Evolutionary conservation across 2,888 invertebrate species (phyloP), one percentile per base, ranked within the genome.

Genomic region (Aproaerema taeniolella): DNA sequence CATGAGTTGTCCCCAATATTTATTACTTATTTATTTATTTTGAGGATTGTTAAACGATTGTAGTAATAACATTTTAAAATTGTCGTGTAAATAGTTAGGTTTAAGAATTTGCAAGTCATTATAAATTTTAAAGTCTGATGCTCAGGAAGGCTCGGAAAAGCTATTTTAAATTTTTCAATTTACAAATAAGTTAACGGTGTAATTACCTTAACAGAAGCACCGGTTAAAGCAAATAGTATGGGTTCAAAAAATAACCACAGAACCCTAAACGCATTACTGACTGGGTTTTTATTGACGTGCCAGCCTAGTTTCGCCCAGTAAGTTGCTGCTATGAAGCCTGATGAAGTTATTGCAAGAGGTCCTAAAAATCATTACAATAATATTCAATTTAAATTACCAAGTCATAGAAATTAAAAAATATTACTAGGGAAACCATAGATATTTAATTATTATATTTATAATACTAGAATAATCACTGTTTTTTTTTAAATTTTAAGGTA

Each of bases 221-320:
- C 96, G 31, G 96, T 96, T 38, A 96, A 89, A 15, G 94, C 94
- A 76, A 96, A 97, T 16, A 97, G 83, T 46, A 96, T 91, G 0
- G 96, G 96, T 69, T 96, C 95, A 71, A 95, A 94, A 46, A 96
- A 89, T 88, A 93, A 92, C 96, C 96, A 96, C 54, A 95, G 86
- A 32, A 93, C 91, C 59, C 92, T 92, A 56, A 95, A 93, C 8
- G 92, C 88, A 31, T 92, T 91, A 30, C 91, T 90, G 0, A 95
- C 92, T 5, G 93, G 92, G 59, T 94, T 93, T 52, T 91, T 91
- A 49, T 92, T 92, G 2, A 93, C 88, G 24, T 89, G 88, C 93
- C 93, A 93, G 14, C 92, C 93, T 64, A 92, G 91, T 52, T 88
- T 88, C 30, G 91, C 89, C 94, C 94, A 94, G 57, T 85, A 89